Evolutionary conservation across 2,888 invertebrate species (phyloP).

Genomic region (Cecidostiba fungosa): DNA sequence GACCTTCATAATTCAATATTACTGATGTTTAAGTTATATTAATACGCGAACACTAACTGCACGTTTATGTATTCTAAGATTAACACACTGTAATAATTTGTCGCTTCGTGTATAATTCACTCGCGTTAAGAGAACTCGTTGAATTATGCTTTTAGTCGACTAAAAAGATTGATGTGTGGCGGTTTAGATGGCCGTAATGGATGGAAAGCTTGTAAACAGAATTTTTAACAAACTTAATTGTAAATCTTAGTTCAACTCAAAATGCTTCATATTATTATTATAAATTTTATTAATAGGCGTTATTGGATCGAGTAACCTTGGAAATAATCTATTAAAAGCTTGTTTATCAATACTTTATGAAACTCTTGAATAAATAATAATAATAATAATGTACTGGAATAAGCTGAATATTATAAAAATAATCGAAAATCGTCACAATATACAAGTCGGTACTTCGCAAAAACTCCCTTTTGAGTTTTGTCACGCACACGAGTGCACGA

Average conservation of each 20-base stretch:
- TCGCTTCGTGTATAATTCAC: constrained; percentile 7
- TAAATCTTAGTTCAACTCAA: too few species aligned
- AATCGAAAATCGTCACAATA: too few species aligned
- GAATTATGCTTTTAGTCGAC: not conserved
- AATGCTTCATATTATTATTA: not conserved
- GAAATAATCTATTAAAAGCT: not conserved
- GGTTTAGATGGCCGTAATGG: too few species aligned
- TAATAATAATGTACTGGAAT: not conserved
- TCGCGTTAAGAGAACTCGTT: not conserved
- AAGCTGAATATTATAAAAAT: too few species aligned
- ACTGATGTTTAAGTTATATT: not conserved
- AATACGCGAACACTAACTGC: not conserved
- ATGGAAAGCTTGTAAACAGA: too few species aligned
- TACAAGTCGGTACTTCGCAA: too few species aligned
- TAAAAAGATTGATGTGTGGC: too few species aligned
- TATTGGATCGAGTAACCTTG: not conserved
- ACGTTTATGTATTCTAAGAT: constrained; percentile 30
- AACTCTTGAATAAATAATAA: not conserved
- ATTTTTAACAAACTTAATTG: too few species aligned
- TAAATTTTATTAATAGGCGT: not conserved
- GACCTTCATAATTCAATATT: constrained; percentile 56
- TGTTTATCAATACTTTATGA: not conserved
- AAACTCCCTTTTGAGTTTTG: too few species aligned
- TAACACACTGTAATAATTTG: constrained; percentile 37
- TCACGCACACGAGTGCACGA: too few species aligned